Base-by-base conservation (phyloP, 2,888 invertebrate species). In the Meta bourneti region DNA sequence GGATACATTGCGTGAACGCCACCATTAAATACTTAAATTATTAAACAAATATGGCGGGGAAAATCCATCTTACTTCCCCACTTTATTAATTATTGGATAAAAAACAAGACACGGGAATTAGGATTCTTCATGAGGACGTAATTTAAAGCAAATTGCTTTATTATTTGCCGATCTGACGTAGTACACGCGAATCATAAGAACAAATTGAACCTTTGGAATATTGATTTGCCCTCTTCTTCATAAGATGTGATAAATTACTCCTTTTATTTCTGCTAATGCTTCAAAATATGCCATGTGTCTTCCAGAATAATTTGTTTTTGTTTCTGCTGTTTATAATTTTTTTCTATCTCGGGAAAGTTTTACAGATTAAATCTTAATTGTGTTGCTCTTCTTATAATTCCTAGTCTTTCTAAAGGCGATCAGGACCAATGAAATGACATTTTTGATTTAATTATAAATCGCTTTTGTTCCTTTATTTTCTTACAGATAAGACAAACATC, bases 61-160 rank as follows among this genome's bases (percentile, higher is more conserved):
- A 61, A 49, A 61, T 69, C 61, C 20, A 61, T 79, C 79, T 61
- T 48, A 34, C n/a, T 61, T 61, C 34, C 61, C 19, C 72, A 11
- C 61, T 79, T 79, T 79, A 34, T 79, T 79, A 79, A 61, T 79
- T 79, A 61, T 79, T 13, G 61, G 34, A 1, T 19, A 52, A 78
- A 78, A 34, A 79, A 79, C 11, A 61, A 48, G n/a, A 11, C 49
- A 77, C 13, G 49, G 8, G 49, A 77, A 77, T 49, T 49, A 61
- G 61, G 61, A 61, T 61, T 6, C 61, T 72, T 72, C 19, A 13
- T 20, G 20, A 79, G 20, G 16, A 61, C 61, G 61, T 34, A 61
- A 79, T 79, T 79, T 79, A 61, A 19, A 48, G 61, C 79, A 79
- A 61, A 79, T 79, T 79, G 61, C 79, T 61, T 79, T 79, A 79